phyloP scores from a whole-genome alignment of 2,797 vertebrate genomes.

The Poeciliopsis presidionis region DNA sequence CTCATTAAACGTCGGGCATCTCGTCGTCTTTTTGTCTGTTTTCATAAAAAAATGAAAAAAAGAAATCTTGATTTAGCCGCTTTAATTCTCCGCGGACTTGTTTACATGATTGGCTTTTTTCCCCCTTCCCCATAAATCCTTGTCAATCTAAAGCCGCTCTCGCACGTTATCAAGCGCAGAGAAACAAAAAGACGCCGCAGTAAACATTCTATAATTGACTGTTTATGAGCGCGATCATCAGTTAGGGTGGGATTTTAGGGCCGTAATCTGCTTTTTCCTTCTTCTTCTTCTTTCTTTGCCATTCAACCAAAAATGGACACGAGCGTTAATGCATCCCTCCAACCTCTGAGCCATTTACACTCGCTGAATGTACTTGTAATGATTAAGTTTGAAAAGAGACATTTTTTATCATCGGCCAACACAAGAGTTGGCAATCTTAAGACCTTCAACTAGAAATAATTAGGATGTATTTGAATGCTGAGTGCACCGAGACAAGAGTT shows the following conservation, averaged over 20 bases:
- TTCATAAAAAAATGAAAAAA: constrained; percentile 49
- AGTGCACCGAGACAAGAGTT: constrained; percentile 77
- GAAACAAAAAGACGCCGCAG: constrained; percentile 74
- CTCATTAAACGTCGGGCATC: constrained; percentile 76
- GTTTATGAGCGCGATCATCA: constrained; percentile 83
- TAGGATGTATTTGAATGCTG: constrained; percentile 85
- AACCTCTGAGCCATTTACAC: constrained; percentile 81
- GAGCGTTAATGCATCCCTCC: constrained; percentile 77
- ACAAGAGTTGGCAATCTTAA: constrained; percentile 85
- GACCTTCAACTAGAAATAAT: constrained; percentile 85
- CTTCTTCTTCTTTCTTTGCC: constrained; percentile 79
- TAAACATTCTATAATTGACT: constrained; percentile 87
- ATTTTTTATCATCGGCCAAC: constrained; percentile 82
- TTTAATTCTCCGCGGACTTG: constrained; percentile 76
- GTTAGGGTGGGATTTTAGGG: constrained; percentile 78
- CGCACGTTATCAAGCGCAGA: constrained; percentile 79
- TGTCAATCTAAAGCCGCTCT: constrained; percentile 80
- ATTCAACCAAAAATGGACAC: constrained; percentile 74
- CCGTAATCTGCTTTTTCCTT: constrained; percentile 81
- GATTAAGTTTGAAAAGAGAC: constrained; percentile 83
- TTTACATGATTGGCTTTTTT: constrained; percentile 79
- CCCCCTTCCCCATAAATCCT: constrained; percentile 75
- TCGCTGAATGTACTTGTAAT: constrained; percentile 81
- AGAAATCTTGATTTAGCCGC: constrained; percentile 67
- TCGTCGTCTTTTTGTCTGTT: constrained; percentile 62